phyloP scores from a whole-genome alignment of 2,888 invertebrate species.

The Heliconius aoede region DNA sequence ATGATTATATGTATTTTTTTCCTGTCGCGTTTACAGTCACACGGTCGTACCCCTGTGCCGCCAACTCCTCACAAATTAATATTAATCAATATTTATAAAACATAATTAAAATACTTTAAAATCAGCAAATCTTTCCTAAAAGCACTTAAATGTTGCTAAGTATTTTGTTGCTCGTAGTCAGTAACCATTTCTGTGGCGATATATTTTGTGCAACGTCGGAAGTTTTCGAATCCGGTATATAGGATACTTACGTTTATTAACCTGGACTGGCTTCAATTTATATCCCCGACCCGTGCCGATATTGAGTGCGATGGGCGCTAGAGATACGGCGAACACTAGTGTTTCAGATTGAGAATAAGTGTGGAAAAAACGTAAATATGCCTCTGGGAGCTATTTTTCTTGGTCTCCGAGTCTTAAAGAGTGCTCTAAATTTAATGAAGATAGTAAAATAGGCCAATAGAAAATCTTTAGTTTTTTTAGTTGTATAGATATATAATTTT shows the following conservation, averaged over 20 bases:
- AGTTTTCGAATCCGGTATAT: constrained; percentile 34
- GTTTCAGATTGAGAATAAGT: constrained; percentile 1
- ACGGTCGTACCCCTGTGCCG: too few relatives aligned
- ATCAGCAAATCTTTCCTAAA: not conserved
- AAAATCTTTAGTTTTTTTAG: not conserved
- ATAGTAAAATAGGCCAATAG: not conserved
- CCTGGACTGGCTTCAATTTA: constrained; percentile 32
- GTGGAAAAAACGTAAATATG: constrained; percentile 5
- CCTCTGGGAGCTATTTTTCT: constrained; percentile 3
- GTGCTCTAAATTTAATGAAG: not conserved
- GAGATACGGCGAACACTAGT: constrained; percentile 7
- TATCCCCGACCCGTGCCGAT: constrained; percentile 27
- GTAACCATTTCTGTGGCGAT: constrained; percentile 10
- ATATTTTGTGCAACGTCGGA: constrained; percentile 32
- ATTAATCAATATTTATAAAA: not conserved
- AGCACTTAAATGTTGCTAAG: not conserved
- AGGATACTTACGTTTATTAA: constrained; percentile 36
- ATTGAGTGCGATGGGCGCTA: constrained; percentile 24
- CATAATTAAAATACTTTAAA: not conserved
- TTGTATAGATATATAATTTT: not conserved
- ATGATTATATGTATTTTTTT: too few relatives aligned
- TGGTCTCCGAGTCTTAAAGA: not conserved
- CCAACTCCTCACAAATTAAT: too few relatives aligned
- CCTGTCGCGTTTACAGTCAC: too few relatives aligned
- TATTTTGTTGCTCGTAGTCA: not conserved